Percentiles rank a stretch among this genome's conserved stretches.
Conservation (phyloP, 2,113 vertebrate genomes). For the Rhinogobius similis region DNA sequence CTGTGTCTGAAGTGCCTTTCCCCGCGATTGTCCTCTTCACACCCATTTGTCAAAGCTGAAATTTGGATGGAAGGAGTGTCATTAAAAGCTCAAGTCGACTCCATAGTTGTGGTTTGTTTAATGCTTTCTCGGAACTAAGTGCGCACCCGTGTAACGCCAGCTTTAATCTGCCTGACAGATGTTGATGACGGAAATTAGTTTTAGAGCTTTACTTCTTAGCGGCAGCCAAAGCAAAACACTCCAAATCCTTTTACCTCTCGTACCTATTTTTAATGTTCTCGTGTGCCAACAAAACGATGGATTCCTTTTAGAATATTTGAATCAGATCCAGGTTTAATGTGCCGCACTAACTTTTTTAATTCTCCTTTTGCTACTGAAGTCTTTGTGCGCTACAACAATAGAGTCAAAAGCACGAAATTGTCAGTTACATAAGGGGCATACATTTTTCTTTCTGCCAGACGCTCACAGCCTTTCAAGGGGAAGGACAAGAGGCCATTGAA, state of each 20-base stretch:
- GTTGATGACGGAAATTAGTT: conserved; percentile 50
- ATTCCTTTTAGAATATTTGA: background rate
- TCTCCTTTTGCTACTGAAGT: conserved; percentile 12
- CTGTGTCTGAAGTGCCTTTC: conserved; percentile 45
- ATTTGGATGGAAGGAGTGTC: conserved; percentile 29
- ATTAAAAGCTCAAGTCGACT: conserved; percentile 48
- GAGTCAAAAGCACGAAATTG: conserved; percentile 36
- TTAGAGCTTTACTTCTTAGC: conserved; percentile 46
- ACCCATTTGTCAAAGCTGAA: conserved; percentile 30
- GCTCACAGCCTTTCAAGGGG: conserved; percentile 24
- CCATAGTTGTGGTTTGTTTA: conserved; percentile 43
- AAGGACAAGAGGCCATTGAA: conserved; percentile 26
- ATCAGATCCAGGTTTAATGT: conserved; percentile 2
- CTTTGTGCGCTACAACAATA: conserved; percentile 26
- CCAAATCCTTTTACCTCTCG: conserved; percentile 33
- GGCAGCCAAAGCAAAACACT: conserved; percentile 28
- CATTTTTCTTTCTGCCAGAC: conserved; percentile 17
- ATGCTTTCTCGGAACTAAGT: conserved; percentile 52
- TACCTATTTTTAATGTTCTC: conserved; percentile 12
- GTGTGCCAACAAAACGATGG: background rate
- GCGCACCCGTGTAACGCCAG: conserved; percentile 33
- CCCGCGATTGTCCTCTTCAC: conserved; percentile 24
- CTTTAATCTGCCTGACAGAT: conserved; percentile 55
- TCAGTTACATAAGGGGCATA: conserved; percentile 36
- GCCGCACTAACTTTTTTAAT: background rate